Evolutionary conservation across 2,113 vertebrate genomes (phyloP).

Genomic region (Cyanoramphus novaezelandiae): DNA sequence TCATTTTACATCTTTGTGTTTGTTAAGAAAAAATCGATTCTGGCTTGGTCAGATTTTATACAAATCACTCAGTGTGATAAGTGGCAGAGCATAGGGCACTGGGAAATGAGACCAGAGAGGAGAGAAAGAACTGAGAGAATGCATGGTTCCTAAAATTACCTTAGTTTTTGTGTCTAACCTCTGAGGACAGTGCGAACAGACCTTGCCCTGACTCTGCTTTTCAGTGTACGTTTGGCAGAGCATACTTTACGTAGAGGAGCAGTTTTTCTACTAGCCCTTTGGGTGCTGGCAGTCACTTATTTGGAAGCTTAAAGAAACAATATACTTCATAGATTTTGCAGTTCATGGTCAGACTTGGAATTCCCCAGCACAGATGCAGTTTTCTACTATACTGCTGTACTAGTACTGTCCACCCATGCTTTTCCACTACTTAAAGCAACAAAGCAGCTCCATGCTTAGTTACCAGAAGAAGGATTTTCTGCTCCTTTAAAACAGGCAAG

Average conservation of each 20-base stretch:
- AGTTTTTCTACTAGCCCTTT: background rate
- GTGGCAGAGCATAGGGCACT: background rate
- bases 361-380: background rate
- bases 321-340: background rate
- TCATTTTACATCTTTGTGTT: background rate
- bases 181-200: background rate
- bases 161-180: background rate
- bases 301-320: background rate
- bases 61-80: background rate
- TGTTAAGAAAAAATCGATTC: background rate
- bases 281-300: background rate
- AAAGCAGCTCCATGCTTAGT: background rate
- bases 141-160: background rate
- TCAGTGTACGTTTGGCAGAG: background rate
- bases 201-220: background rate
- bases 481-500: background rate
- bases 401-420: background rate
- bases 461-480: background rate
- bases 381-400: rapidly evolving
- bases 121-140: background rate
- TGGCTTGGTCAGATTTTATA: background rate
- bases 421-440: background rate
- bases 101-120: background rate
- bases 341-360: background rate
- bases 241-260: background rate